phyloP scores from a whole-genome alignment of 2,888 invertebrate species.

The Xestia sexstrigata region DNA sequence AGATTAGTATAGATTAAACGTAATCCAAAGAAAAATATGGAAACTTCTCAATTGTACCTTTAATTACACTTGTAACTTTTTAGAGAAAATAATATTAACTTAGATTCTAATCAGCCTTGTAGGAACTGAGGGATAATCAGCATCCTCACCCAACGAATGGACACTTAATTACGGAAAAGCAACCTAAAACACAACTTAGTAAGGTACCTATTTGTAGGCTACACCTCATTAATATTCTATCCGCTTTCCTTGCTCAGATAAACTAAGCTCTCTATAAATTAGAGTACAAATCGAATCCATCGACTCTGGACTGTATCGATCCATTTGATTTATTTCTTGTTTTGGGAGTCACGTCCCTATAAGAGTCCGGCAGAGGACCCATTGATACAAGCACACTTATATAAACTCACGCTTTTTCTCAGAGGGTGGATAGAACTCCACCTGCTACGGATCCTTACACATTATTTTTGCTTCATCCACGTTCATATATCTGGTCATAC shows the following conservation, averaged over 20 bases:
- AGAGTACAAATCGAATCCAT: conserved; percentile 44
- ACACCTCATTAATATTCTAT: conserved; percentile 40
- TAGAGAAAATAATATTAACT: neutral
- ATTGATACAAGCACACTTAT: neutral
- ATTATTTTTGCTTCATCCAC: too few species aligned
- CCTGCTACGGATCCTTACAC: neutral
- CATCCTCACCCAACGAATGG: neutral
- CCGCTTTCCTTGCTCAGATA: conserved; percentile 12
- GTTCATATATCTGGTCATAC: too few species aligned
- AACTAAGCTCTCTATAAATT: conserved; percentile 44
- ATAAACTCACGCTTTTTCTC: neutral
- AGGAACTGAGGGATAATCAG: neutral
- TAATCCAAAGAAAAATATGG: too few species aligned
- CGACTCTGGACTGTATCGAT: conserved; percentile 52
- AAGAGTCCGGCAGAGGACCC: conserved; percentile 15
- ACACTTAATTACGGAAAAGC: neutral
- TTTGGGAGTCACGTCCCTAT: conserved; percentile 46
- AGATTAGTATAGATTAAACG: too few species aligned
- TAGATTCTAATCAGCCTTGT: neutral
- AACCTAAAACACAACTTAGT: neutral
- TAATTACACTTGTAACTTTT: neutral
- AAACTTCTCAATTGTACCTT: neutral
- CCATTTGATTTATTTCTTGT: conserved; percentile 48
- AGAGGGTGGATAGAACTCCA: neutral
- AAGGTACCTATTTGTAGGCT: conserved; percentile 13